phyloP scores from a whole-genome alignment of 1,140 invertebrate genomes.

The Carposina sasakii region DNA sequence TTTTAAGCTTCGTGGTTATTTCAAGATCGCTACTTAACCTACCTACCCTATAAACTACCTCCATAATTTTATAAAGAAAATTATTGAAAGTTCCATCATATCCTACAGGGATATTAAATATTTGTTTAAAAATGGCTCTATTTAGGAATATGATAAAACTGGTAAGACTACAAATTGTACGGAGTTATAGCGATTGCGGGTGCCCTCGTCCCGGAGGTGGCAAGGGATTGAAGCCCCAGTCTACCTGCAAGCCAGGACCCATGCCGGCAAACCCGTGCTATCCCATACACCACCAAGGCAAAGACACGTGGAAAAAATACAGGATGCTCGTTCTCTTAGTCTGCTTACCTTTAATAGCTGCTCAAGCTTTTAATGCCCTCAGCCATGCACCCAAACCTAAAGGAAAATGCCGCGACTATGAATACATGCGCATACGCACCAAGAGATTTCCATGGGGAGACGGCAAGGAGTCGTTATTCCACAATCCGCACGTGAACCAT shows the following conservation, averaged over 20 bases:
- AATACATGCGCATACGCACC: conserved; percentile 53
- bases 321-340: conserved; percentile 43
- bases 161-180: too few species aligned
- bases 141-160: too few species aligned
- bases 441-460: conserved; percentile 91
- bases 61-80: too few species aligned
- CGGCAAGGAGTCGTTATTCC: conserved; percentile 85
- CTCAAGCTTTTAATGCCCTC: conserved; percentile 33
- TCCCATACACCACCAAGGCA: conserved; percentile 37
- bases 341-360: conserved; percentile 43
- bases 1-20: too few species aligned
- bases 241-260: conserved; percentile 29
- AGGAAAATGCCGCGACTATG: conserved; percentile 50
- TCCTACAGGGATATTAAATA: too few species aligned
- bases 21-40: too few species aligned
- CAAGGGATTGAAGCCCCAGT: conserved; percentile 29
- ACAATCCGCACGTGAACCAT: conserved; percentile 85
- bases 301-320: conserved; percentile 48
- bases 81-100: too few species aligned
- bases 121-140: too few species aligned
- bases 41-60: too few species aligned
- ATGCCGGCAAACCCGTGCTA: conserved; percentile 52
- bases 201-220: conserved; percentile 28
- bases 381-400: conserved; percentile 30
- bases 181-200: conserved; percentile 20